These are phyloP conservation scores for Drosophila bifasciata DNA, from an alignment of 1,140 invertebrate species.

Conservation along the genomic window DNA sequence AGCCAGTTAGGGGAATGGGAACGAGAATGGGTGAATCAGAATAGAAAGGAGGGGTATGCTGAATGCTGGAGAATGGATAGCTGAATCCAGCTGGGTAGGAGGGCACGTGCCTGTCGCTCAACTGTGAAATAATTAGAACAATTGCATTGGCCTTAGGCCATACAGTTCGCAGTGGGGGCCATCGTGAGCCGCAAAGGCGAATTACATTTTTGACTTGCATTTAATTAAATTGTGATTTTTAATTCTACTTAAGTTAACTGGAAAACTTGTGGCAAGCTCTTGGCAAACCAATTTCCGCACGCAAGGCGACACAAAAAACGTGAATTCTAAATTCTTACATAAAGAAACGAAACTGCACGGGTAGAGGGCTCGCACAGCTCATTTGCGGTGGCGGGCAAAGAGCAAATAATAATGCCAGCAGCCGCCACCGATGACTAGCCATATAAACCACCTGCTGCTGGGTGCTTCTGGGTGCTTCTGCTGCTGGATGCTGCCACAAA, in stretches of 20 bases:
- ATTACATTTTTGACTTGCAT: constrained; percentile 55
- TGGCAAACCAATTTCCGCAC: constrained; percentile 43
- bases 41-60: not conserved
- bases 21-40: not conserved
- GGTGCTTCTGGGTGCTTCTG: constrained; percentile 46
- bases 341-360: not conserved
- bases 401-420: constrained; percentile 41
- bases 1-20: not conserved
- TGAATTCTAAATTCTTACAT: constrained; percentile 7
- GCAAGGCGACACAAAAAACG: constrained; percentile 19
- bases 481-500: constrained; percentile 28
- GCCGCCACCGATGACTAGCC: constrained; percentile 3
- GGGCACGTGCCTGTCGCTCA: constrained; percentile 59
- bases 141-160: constrained; percentile 66
- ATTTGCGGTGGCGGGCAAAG: constrained; percentile 45
- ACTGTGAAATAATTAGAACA: constrained; percentile 69
- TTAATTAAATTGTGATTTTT: constrained; percentile 74
- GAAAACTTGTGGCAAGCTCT: constrained; percentile 58
- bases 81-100: constrained; percentile 28
- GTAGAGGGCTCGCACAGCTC: constrained; percentile 22
- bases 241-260: constrained; percentile 73
- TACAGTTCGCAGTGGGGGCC: constrained; percentile 25
- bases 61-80: constrained; percentile 14
- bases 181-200: constrained; percentile 14
- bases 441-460: constrained; percentile 77